Conservation (phyloP, 2,113 vertebrate species). For the Crypturellus undulatus region DNA sequence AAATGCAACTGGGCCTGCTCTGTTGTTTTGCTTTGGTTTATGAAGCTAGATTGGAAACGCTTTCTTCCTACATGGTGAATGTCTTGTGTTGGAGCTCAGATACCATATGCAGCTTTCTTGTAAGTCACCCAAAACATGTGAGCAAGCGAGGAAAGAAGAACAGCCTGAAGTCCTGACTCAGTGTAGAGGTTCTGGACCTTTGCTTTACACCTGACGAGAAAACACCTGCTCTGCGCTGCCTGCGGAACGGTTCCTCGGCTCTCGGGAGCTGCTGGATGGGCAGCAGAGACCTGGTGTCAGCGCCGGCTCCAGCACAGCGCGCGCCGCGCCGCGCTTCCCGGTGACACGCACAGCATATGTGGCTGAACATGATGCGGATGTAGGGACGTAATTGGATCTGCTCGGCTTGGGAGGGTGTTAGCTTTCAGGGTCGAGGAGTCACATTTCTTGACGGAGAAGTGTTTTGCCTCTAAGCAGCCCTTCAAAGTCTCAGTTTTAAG, state of each 20-base stretch:
- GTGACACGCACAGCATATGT: neutral
- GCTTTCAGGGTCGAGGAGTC: neutral
- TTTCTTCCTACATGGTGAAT: neutral
- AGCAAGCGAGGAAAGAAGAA: neutral
- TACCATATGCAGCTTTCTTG: neutral
- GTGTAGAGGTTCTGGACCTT: neutral
- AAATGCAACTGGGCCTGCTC: neutral
- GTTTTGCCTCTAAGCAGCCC: neutral
- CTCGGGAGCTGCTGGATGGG: neutral
- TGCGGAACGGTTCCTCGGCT: neutral
- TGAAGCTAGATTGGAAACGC: neutral
- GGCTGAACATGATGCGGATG: neutral
- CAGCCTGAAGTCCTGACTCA: neutral
- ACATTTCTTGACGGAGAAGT: neutral
- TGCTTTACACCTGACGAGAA: neutral
- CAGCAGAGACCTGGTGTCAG: neutral
- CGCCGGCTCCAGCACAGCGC: neutral
- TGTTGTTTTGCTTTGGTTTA: neutral
- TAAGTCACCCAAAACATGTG: neutral
- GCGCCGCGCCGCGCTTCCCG: fast-evolving
- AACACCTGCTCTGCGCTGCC: neutral
- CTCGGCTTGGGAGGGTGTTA: neutral
- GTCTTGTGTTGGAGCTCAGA: neutral
- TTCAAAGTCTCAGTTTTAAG: neutral
- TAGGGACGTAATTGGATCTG: neutral